Evolutionary conservation across 2,888 invertebrate genomes (phyloP).

Genomic region (Sarcophaga rosellei): DNA sequence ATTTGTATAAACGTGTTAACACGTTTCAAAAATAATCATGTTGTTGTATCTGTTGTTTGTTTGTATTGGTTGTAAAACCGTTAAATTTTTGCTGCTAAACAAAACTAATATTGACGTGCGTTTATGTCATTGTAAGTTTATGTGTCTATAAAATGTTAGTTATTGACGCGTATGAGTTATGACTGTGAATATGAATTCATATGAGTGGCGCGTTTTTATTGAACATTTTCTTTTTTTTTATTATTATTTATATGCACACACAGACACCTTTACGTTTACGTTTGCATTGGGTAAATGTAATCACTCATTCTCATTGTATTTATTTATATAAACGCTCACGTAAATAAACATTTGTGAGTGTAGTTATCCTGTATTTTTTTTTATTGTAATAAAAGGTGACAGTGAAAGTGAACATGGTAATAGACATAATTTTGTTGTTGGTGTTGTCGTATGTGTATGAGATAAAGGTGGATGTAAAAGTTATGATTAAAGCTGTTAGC

Average conservation of each 20-base stretch:
- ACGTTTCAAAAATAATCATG: constrained; percentile 52
- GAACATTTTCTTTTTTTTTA: not conserved
- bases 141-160: not conserved
- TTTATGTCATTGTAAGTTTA: not conserved
- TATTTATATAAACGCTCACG: not conserved
- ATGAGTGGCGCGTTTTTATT: not conserved
- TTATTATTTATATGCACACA: not conserved
- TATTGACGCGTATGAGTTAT: not conserved
- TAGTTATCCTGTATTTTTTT: too few relatives aligned
- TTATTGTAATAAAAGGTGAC: too few relatives aligned
- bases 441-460: too few relatives aligned
- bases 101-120: not conserved
- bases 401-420: too few relatives aligned
- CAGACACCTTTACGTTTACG: not conserved
- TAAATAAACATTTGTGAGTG: not conserved
- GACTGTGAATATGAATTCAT: not conserved
- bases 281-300: too few relatives aligned
- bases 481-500: too few relatives aligned
- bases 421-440: too few relatives aligned
- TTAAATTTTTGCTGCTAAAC: not conserved
- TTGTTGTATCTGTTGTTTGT: not conserved
- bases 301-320: not conserved
- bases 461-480: too few relatives aligned
- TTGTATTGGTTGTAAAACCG: not conserved
- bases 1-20: constrained; percentile 30